Percentiles rank a stretch among this genome's conserved stretches.
phyloP scores from a whole-genome alignment of 2,888 invertebrate species.

The Agrotis clavis region DNA sequence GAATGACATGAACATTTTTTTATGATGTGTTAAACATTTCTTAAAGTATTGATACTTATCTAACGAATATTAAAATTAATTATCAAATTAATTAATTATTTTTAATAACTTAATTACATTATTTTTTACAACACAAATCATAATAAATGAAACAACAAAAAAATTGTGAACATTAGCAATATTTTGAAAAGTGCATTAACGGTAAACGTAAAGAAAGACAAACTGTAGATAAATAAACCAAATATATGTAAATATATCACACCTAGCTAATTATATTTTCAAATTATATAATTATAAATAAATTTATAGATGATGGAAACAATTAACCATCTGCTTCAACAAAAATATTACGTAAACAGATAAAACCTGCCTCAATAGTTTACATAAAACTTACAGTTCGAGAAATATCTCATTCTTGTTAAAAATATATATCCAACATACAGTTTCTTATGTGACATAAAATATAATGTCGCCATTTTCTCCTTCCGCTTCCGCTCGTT shows the following conservation, averaged over 20 bases:
- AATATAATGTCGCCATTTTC: constrained; percentile 43
- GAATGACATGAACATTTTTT: not conserved
- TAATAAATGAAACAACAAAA: not conserved
- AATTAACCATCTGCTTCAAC: not conserved
- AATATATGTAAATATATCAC: not conserved
- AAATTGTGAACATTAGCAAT: not conserved
- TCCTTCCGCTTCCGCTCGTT: constrained; percentile 67
- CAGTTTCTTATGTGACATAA: constrained; percentile 30
- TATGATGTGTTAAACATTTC: not conserved
- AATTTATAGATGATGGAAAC: not conserved
- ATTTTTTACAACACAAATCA: not conserved
- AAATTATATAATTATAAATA: not conserved
- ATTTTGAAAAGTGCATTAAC: not conserved
- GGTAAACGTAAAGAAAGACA: not conserved
- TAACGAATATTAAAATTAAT: not conserved
- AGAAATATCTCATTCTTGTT: constrained; percentile 21
- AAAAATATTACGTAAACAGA: not conserved
- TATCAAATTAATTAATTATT: too few relatives aligned
- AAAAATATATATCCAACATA: constrained; percentile 9
- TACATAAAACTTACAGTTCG: not conserved
- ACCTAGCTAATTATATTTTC: not conserved
- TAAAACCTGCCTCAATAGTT: too few relatives aligned
- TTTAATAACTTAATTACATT: not conserved
- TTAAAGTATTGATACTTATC: not conserved
- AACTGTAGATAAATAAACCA: not conserved